Evolutionary conservation across 2,888 invertebrate species (phyloP).

Genomic region (Pimpla rufipes): DNA sequence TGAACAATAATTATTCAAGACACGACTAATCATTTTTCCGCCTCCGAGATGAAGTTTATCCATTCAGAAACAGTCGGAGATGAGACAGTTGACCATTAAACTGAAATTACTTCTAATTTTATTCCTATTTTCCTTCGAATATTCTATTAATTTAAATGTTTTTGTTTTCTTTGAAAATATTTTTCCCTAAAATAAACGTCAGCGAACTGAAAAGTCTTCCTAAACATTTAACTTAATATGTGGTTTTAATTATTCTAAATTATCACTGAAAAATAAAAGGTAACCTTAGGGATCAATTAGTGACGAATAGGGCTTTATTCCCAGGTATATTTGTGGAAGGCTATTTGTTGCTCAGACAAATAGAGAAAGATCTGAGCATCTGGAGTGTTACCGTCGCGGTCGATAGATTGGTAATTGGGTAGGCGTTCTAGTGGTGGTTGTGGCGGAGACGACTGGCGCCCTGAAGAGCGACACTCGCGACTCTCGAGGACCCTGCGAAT

Average conservation of each 20-base stretch:
- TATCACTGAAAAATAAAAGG: no score
- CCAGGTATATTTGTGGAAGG: not conserved
- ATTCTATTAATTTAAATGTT: no score
- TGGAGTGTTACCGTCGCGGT: not conserved
- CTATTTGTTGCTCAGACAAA: not conserved
- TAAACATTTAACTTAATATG: no score
- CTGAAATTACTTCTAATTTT: no score
- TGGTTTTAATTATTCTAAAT: no score
- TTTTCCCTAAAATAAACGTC: not conserved
- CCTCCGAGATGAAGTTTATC: no score
- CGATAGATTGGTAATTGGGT: constrained; percentile 33
- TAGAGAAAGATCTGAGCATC: not conserved
- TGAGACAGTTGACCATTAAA: no score
- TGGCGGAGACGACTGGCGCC: not conserved
- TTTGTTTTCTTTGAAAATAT: not conserved
- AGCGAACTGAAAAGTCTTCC: not conserved
- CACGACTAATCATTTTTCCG: not conserved
- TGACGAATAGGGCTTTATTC: not conserved
- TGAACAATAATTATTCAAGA: no score
- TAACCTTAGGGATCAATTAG: not conserved
- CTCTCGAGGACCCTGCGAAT: constrained; percentile 16
- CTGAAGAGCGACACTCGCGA: constrained; percentile 3
- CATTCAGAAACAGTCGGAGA: no score
- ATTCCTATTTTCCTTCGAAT: not conserved
- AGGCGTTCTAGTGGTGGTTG: constrained; percentile 1